Percentiles rank a stretch among this genome's conserved stretches.
These are phyloP conservation scores for Drosophila prolongata DNA, from an alignment of 2,888 invertebrate species.

Conservation along the genomic window DNA sequence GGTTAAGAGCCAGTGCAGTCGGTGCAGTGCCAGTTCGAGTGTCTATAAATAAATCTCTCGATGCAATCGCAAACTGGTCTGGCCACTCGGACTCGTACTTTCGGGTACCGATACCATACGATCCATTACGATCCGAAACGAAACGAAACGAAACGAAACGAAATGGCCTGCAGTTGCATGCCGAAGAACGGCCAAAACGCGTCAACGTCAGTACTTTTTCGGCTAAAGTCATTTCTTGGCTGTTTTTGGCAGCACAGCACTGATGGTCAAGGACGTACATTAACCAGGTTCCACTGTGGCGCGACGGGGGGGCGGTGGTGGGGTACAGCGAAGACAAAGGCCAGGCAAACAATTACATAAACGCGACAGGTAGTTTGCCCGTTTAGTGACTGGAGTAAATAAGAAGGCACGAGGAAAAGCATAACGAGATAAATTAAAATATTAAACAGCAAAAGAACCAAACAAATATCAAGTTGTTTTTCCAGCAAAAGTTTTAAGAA, in stretches of 20 bases:
- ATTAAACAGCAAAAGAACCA: background rate
- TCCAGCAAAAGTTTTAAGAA: background rate
- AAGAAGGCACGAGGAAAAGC: constrained; percentile 6
- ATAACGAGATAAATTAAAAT: constrained; percentile 9
- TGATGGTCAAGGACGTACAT: constrained; percentile 74
- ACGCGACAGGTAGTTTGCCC: constrained; percentile 17
- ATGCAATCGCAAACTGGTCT: constrained; percentile 43
- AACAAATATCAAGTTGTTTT: background rate
- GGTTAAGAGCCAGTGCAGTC: constrained; percentile 69
- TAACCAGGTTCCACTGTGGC: constrained; percentile 44
- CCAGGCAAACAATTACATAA: constrained; percentile 35
- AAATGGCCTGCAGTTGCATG: constrained; percentile 40
- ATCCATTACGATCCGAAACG: background rate
- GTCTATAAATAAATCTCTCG: constrained; percentile 74
- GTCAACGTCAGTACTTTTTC: constrained; percentile 12
- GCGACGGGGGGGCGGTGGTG: background rate
- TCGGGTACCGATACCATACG: constrained; percentile 14
- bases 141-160: background rate
- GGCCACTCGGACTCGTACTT: constrained; percentile 5
- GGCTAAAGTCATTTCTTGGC: constrained; percentile 42
- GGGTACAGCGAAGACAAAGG: constrained; percentile 30
- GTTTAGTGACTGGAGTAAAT: background rate
- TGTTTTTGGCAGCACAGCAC: constrained; percentile 33
- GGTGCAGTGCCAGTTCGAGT: constrained; percentile 39
- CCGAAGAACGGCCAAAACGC: constrained; percentile 38